Conservation (phyloP, 1,140 invertebrate species). For the Forficula auricularia region DNA sequence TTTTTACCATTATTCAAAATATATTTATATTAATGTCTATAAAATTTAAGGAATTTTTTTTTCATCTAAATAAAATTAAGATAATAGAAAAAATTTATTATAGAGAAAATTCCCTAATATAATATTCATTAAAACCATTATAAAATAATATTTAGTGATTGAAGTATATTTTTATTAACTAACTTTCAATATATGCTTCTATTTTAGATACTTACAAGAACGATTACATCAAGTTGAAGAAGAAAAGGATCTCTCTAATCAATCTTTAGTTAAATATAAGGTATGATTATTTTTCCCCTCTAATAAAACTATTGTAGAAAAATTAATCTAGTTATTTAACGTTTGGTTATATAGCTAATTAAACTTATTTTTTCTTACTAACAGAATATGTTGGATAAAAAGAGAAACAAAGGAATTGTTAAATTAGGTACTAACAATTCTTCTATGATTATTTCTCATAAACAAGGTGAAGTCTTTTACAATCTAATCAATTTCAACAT, state of each 20-base stretch:
- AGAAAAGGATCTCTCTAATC: conserved; percentile 55
- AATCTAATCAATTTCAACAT: background rate
- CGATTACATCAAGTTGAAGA: conserved; percentile 58
- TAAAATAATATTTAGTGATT: no score
- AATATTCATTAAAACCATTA: no score
- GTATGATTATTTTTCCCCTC: conserved; percentile 28
- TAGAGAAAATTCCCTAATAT: no score
- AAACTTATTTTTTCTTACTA: conserved; percentile 10
- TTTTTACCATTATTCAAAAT: no score
- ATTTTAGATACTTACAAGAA: conserved; percentile 52
- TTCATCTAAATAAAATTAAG: no score
- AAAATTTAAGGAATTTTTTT: no score
- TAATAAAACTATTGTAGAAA: no score
- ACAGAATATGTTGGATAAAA: conserved; percentile 40
- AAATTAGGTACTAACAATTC: conserved; percentile 31
- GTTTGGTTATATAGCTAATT: no score
- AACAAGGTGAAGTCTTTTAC: conserved; percentile 31
- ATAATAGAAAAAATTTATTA: no score
- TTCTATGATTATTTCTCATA: conserved; percentile 36
- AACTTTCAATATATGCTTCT: conserved; percentile 3
- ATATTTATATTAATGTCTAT: no score
- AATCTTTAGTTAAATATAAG: conserved; percentile 54
- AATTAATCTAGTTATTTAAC: no score
- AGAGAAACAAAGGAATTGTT: conserved; percentile 37
- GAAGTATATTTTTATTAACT: no score